Conservation (phyloP, 2,113 vertebrate genomes). For the Sardina pilchardus region DNA sequence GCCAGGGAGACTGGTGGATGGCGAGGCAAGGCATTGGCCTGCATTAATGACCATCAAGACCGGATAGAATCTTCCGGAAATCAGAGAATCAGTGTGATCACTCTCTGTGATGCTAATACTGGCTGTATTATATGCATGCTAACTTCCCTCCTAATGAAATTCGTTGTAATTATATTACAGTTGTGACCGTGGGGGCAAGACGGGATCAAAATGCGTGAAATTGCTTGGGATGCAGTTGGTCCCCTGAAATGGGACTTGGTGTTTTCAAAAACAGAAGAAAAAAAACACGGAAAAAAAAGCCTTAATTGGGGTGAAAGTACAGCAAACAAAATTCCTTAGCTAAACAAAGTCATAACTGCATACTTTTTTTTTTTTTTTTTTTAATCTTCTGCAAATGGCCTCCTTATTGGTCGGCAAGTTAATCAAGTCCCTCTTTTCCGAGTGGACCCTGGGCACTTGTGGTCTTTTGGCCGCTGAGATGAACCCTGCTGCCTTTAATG, state of each 20-base stretch:
- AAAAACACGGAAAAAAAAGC: too few species aligned
- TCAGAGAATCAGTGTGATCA: background rate
- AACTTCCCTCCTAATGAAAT: background rate
- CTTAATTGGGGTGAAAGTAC: background rate
- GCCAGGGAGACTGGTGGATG: background rate
- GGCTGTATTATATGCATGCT: background rate
- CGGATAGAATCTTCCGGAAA: background rate
- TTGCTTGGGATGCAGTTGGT: background rate
- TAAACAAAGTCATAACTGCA: background rate
- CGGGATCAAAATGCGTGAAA: slow-evolving; percentile 7
- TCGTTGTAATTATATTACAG: slow-evolving; percentile 1
- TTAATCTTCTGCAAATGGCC: background rate
- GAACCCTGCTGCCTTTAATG: slow-evolving; percentile 2
- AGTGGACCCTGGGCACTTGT: background rate
- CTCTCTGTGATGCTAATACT: background rate
- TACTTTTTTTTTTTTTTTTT: background rate
- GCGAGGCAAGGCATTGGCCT: background rate
- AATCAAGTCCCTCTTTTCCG: background rate
- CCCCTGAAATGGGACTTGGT: background rate
- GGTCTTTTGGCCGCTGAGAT: background rate
- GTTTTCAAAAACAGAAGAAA: background rate
- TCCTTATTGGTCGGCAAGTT: background rate
- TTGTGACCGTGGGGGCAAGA: background rate
- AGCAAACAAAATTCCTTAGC: background rate
- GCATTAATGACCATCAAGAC: background rate